These are phyloP conservation scores for Pyrgilauda ruficollis DNA, from an alignment of 2,113 vertebrate species.

Conservation along the genomic window DNA sequence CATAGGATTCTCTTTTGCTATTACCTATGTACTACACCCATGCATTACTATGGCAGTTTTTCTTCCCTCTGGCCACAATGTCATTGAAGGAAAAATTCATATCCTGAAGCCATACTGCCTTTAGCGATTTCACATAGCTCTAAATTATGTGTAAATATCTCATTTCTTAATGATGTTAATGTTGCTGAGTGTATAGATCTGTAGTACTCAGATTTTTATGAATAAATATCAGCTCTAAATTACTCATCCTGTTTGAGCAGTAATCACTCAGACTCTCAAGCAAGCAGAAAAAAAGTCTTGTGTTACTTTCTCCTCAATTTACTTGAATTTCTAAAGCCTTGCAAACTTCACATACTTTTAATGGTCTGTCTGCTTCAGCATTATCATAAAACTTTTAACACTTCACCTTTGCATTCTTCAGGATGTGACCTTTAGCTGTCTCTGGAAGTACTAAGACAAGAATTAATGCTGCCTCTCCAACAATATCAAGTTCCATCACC, in stretches of 20 bases:
- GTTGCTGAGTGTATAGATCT: neutral
- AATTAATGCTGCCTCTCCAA: slow-evolving; percentile 1
- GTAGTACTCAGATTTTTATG: neutral
- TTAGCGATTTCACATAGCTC: slow-evolving; percentile 14
- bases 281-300: neutral
- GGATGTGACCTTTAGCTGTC: neutral
- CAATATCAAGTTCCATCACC: neutral
- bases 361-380: neutral
- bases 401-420: neutral
- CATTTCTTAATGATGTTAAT: slow-evolving; percentile 22
- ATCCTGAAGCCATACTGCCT: slow-evolving; percentile 16
- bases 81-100: neutral
- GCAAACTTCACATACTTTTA: neutral
- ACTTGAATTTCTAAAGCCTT: neutral
- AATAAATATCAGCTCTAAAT: neutral
- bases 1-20: neutral
- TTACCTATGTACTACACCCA: neutral
- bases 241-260: neutral
- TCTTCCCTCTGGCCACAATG: neutral
- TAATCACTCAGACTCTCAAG: neutral
- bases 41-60: neutral
- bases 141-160: slow-evolving; percentile 17
- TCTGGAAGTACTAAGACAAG: neutral
- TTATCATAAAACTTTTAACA: neutral
- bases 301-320: neutral